Conservation (phyloP, 2,113 vertebrate genomes). For the Actenoides hombroni region DNA sequence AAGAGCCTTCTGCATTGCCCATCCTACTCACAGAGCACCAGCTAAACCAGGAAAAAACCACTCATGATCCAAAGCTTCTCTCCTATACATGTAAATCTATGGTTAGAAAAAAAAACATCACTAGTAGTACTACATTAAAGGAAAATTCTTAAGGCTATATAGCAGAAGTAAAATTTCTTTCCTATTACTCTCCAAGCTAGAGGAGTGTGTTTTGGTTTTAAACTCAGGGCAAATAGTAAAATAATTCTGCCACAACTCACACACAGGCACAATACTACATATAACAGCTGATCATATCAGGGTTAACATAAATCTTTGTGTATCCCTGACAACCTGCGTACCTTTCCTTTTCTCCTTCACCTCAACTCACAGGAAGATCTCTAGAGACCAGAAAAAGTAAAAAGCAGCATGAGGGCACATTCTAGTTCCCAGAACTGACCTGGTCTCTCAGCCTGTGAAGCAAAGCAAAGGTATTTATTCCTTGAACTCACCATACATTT, state of each 20-base stretch:
- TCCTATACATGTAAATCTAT: neutral
- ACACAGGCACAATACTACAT: neutral
- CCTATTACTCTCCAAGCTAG: neutral
- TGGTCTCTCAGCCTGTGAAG: neutral
- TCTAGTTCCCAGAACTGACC: neutral
- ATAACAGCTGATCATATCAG: neutral
- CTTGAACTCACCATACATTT: neutral
- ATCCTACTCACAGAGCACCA: neutral
- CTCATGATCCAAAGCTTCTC: rapidly evolving
- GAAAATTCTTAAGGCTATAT: neutral
- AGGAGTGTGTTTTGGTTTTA: neutral
- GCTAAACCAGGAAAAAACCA: neutral
- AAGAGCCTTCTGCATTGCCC: neutral
- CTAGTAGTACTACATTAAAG: neutral
- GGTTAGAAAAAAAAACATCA: neutral
- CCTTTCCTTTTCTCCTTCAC: neutral
- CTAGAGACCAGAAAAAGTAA: neutral
- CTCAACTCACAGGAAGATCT: neutral
- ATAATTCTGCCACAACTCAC: neutral
- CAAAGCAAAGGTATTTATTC: neutral
- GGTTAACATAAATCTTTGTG: neutral
- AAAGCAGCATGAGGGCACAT: neutral
- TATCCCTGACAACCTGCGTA: rapidly evolving
- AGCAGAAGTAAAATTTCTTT: neutral
- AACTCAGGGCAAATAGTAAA: neutral